Base-by-base conservation (phyloP, 2,797 vertebrate species). In the Miichthys miiuy region DNA sequence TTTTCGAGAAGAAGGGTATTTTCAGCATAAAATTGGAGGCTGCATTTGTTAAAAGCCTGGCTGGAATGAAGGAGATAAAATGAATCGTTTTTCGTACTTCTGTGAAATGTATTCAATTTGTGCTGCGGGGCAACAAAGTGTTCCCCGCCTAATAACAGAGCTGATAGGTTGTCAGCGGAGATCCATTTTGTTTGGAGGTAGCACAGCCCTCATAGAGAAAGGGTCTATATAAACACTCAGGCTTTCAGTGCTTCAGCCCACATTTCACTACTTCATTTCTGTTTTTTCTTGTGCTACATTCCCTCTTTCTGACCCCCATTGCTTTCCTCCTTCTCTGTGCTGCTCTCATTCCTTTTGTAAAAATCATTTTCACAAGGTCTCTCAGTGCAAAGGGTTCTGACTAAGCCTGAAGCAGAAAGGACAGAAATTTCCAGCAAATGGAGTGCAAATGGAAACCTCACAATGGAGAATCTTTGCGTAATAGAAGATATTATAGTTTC, bases 101-200 rank as follows among this genome's bases (percentile, higher is more conserved):
- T 63, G 20, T 63, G 13, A 72, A 63, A 80, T 79, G 75, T 65
- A 6, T 79, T 70, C 4, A 67, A 6, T 74, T 34, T 77, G 52
- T 51, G 54, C 68, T 58, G 48, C 51, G 1, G 73, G 55, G 74
- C 44, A 48, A 7, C 79, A 75, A n/a, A 75, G 56, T 57, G 68
- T 47, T 78, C 47, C 51, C 55, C 0, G 1, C n/a, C 42, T 76
- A 65, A 67, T 72, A 61, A 57, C 60, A 13, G 23, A 66, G 77
- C 67, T 81, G 57, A 77, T 46, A 52, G 58, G 62, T 52, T 72
- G 66, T 79, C 77, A 67, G 4, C 42, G 42, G 52, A 75, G 61
- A 82, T 79, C 57, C 64, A 84, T 77, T 77, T 64, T 23, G n/a
- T 71, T 48, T 74, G 69, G 67, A 72, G 41, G 52, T 44, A 55